Percentiles rank a stretch among this genome's conserved stretches.
These are phyloP conservation scores for Cygnus atratus DNA, from an alignment of 2,113 vertebrate species.

Conservation along the genomic window DNA sequence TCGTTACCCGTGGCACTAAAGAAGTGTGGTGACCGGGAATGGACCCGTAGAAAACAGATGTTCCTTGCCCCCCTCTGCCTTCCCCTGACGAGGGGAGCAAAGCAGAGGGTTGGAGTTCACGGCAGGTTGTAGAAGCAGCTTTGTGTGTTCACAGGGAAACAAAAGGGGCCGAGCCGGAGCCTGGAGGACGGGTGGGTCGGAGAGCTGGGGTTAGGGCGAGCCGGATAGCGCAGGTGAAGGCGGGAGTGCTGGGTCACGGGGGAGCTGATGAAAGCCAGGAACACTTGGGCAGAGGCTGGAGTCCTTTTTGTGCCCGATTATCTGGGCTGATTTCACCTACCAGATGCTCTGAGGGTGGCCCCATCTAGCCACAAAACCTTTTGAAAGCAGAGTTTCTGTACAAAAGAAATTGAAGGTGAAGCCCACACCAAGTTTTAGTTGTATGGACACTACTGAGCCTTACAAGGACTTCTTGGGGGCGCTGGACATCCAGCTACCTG, in stretches of 20 bases:
- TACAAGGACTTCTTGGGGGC: neutral
- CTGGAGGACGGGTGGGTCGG: neutral
- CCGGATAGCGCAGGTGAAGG: rapidly evolving
- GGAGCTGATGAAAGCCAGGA: neutral
- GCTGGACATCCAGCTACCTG: neutral
- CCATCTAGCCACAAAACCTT: neutral
- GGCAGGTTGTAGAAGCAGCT: neutral
- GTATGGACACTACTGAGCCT: rapidly evolving
- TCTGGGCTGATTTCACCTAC: neutral
- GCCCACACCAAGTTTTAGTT: no score
- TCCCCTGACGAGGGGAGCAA: neutral
- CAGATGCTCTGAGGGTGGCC: neutral
- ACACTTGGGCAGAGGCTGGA: neutral
- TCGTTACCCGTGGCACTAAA: neutral
- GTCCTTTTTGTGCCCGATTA: neutral
- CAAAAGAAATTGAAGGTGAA: neutral
- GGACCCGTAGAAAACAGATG: neutral
- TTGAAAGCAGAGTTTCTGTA: neutral
- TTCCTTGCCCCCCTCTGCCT: neutral
- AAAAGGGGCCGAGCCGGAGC: neutral
- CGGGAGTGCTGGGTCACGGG: rapidly evolving
- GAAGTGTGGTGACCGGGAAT: neutral
- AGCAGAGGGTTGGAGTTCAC: neutral
- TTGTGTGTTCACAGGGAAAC: neutral
- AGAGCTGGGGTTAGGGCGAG: neutral